Percentiles rank a stretch among this genome's conserved stretches.
These are phyloP conservation scores for Rhombomys opimus DNA, from an alignment of 2,113 vertebrate species.

Conservation along the genomic window DNA sequence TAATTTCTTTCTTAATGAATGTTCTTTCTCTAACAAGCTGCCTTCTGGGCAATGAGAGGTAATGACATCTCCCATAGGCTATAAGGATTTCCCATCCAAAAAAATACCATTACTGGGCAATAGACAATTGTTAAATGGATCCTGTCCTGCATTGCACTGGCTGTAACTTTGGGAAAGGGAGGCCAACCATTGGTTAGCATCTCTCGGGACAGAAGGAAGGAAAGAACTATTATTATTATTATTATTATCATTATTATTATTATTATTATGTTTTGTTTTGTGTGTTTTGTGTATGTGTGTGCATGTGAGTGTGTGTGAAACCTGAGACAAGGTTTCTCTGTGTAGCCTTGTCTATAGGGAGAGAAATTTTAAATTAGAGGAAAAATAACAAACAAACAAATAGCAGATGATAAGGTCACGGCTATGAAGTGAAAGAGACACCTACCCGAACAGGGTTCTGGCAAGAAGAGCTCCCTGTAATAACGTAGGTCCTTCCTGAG, in stretches of 20 bases:
- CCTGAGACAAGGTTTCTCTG: too few relatives aligned
- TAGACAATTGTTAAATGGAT: neutral
- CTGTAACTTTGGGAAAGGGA: neutral
- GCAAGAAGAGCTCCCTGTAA: neutral
- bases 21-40: neutral
- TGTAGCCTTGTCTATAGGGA: too few relatives aligned
- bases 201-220: neutral
- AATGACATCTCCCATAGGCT: neutral
- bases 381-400: neutral
- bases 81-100: neutral
- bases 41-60: neutral
- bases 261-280: too few relatives aligned
- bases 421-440: neutral
- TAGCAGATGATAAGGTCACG: neutral
- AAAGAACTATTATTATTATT: too few relatives aligned
- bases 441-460: neutral
- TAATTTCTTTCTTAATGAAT: neutral
- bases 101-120: neutral
- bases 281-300: too few relatives aligned
- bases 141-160: neutral
- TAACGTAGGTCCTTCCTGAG: neutral
- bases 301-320: too few relatives aligned
- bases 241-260: too few relatives aligned
- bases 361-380: conserved; percentile 15
- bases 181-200: neutral